Evolutionary conservation across 2,797 vertebrate species (phyloP), one percentile per base, ranked within the genome.

Genomic region (Sebastes flavidus): DNA sequence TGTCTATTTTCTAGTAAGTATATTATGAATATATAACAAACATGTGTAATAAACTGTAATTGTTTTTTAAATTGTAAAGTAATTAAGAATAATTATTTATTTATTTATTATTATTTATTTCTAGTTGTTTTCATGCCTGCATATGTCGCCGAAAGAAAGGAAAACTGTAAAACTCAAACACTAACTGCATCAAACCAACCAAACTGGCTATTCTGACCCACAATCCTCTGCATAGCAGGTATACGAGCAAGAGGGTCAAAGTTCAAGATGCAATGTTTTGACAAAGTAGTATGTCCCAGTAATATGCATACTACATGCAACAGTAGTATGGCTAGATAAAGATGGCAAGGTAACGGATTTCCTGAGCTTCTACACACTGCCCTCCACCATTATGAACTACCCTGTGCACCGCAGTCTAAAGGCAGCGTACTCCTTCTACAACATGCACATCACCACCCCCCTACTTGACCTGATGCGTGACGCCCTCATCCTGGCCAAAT

Each of bases 331-430:
- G 34, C 34, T 11, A 34, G 32, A 2, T 34, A 97, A 90, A 1
- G 92, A 95, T 0, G 97, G 97, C 13, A 97, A 97, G 80, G 95
- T 99, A 93, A 99, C 98, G 0, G 99, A 99, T 82, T 96, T 99
- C 90, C 88, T 99, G 92, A 99, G 99, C 93, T 99, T 99, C 91
- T 99, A 99, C 91, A 99, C 98, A 0, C 96, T 99, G 92, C 98
- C 98, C 65, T 99, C 98, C 69, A 99, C 99, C 93, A 99, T 99
- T 91, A 99, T 99, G 98, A 99, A 99, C 92, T 97, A 99, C 92
- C 96, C 97, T 0, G 96, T 97, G 82, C 99, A 99, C 94, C 98
- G 97, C 94, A 99, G 97, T 90, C 96, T 98, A 83, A 99, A 99
- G 93, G 98, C 99, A 12, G 99, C 98, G 10, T 99, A 99, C 80